phyloP scores from a whole-genome alignment of 2,888 invertebrate genomes.

The Electrophaes corylata region DNA sequence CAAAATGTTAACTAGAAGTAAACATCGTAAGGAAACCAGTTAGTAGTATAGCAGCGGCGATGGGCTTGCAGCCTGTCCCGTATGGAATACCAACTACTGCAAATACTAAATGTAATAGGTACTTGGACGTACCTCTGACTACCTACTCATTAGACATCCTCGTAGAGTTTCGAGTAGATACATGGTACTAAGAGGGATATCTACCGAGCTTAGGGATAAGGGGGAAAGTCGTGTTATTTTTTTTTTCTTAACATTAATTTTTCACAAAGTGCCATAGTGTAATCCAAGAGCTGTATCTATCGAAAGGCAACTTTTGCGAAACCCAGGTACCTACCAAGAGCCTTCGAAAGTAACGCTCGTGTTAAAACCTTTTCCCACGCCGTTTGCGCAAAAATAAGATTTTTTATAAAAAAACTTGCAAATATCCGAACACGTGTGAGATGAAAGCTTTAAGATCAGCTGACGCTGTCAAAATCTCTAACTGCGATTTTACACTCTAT shows the following conservation, averaged over 20 bases:
- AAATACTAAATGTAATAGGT: too few species aligned
- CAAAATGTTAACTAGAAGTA: neutral
- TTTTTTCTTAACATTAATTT: too few species aligned
- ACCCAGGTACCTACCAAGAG: slow-evolving; percentile 50
- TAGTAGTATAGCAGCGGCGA: too few species aligned
- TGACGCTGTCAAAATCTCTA: slow-evolving; percentile 47
- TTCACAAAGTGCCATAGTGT: slow-evolving; percentile 8
- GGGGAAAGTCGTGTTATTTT: too few species aligned
- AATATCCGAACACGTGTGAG: slow-evolving; percentile 67
- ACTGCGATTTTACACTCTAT: slow-evolving; percentile 19
- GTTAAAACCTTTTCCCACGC: slow-evolving; percentile 63
- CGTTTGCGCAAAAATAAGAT: slow-evolving; percentile 62
- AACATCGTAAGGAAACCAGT: too few species aligned
- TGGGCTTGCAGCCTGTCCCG: too few species aligned
- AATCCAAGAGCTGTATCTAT: slow-evolving; percentile 3
- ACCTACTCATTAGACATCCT: too few species aligned
- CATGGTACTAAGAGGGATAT: too few species aligned
- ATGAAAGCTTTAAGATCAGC: slow-evolving; percentile 65
- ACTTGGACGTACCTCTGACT: too few species aligned
- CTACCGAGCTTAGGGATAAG: too few species aligned
- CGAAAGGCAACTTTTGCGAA: slow-evolving; percentile 37
- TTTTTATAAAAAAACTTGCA: slow-evolving; percentile 63
- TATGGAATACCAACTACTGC: too few species aligned
- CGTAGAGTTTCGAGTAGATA: too few species aligned
- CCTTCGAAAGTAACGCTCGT: slow-evolving; percentile 52